Evolutionary conservation across 2,888 invertebrate species (phyloP), one percentile per base, ranked within the genome.

Genomic region (Laspeyria flexula): DNA sequence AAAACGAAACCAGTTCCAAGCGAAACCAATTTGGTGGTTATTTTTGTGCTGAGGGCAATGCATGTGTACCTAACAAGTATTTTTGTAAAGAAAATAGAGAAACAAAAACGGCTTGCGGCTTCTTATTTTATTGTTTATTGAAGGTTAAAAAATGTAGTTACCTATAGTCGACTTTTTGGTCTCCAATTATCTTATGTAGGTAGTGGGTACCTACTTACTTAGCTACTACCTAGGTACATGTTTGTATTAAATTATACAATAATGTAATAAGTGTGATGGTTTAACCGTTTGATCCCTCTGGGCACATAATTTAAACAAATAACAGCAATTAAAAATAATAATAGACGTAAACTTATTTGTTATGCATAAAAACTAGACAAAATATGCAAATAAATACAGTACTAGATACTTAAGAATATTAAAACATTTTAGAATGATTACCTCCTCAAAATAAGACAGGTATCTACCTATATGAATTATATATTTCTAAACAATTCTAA

Each of bases 21-120:
- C 73, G 60, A 58, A 66, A 64, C 59, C 70, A 77, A 79, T 78
- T 83, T 79, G 69, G 75, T 70, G 62, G 68, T 69, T 76, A 78
- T 81, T 77, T 78, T 72, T 67, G 21, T 21, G 72, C 70, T 60
- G 63, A 60, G 70, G 63, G 73, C 65, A 68, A 55, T 58, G 70
- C 53, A n/a, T n/a, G n/a, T n/a, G n/a, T n/a, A n/a, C n/a, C n/a
- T n/a, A 71, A 57, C 57, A 16, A 53, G 59, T 65, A 65, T 66
- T 71, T 66, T 71, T 65, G 64, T 58, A 51, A 39, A 55, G 41
- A 55, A 65, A 70, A 66, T 60, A 60, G 54, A 39, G 27, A 7
- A 23, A 25, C 11, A 29, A 30, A n/a, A n/a, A n/a, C n/a, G 39
- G 15, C 15, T 33, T 34, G 43, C 5, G 9, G 15, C 23, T 5